Evolutionary conservation across 1,140 invertebrate species (phyloP).

Genomic region (Holotrichia oblita): DNA sequence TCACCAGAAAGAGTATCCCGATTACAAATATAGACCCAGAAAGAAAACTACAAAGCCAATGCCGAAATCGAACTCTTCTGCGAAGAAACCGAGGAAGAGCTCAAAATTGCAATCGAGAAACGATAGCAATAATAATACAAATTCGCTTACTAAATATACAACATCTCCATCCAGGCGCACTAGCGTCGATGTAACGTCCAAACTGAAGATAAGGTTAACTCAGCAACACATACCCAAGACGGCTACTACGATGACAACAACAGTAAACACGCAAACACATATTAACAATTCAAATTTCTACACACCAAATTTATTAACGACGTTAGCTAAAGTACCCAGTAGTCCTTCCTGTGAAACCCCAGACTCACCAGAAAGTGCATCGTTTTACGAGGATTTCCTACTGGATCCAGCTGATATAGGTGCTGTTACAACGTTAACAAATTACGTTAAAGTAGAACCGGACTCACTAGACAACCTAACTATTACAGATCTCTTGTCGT

Average conservation of each 20-base stretch:
- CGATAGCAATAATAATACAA: conserved; percentile 57
- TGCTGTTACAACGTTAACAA: conserved; percentile 49
- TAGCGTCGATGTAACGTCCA: conserved; percentile 51
- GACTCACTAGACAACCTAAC: conserved; percentile 74
- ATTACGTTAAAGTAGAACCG: conserved; percentile 65
- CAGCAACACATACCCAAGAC: conserved; percentile 39
- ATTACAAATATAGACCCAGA: conserved; percentile 96
- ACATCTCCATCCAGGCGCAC: conserved; percentile 40
- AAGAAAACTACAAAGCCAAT: conserved; percentile 82
- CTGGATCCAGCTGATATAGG: conserved; percentile 56
- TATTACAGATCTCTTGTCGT: conserved; percentile 66
- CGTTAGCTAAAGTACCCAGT: conserved; percentile 80
- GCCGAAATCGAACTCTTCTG: conserved; percentile 57
- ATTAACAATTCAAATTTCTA: conserved; percentile 60
- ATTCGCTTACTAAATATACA: conserved; percentile 35
- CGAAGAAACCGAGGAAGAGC: conserved; percentile 58
- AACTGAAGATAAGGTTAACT: conserved; percentile 52
- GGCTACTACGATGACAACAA: conserved; percentile 39
- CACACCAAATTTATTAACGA: conserved; percentile 69
- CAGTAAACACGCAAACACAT: conserved; percentile 56
- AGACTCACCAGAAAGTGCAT: conserved; percentile 72
- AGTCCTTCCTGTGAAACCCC: conserved; percentile 80
- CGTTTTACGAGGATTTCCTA: conserved; percentile 67
- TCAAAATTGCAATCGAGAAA: conserved; percentile 50
- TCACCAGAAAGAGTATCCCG: conserved; percentile 95